Percentiles rank a stretch among this genome's conserved stretches.
These are phyloP conservation scores for Myotis myotis DNA, from an alignment of 2,797 vertebrate species.

Conservation along the genomic window DNA sequence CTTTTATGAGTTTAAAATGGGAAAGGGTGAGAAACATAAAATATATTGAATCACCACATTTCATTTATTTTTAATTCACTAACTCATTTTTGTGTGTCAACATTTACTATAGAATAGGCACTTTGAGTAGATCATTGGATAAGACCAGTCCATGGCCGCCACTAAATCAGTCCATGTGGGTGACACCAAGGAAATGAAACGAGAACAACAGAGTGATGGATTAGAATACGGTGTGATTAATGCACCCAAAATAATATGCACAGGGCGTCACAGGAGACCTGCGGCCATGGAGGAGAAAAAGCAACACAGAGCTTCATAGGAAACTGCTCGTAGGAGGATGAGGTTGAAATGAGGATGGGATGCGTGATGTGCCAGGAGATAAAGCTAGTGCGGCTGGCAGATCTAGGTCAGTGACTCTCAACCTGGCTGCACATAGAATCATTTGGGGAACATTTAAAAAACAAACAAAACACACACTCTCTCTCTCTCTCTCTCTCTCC, in stretches of 20 bases:
- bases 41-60: background rate
- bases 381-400: background rate
- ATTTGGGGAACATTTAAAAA: background rate
- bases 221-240: background rate
- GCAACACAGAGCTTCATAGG: background rate
- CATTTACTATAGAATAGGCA: background rate
- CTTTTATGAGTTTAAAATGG: background rate
- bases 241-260: background rate
- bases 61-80: background rate
- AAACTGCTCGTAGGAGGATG: fast-evolving
- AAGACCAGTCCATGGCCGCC: background rate
- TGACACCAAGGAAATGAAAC: background rate
- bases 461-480: background rate
- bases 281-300: background rate
- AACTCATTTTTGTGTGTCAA: background rate
- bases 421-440: background rate
- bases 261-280: background rate
- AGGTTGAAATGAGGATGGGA: background rate
- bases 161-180: background rate
- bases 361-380: fast-evolving
- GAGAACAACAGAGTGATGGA: background rate
- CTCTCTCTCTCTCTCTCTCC: too few relatives aligned
- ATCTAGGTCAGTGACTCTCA: background rate
- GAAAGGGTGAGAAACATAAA: background rate
- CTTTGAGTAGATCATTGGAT: background rate